A percentile compares a stretch with the other conserved stretches of the same genome.
Conservation (phyloP, 2,113 vertebrate species). For the Columba livia region DNA sequence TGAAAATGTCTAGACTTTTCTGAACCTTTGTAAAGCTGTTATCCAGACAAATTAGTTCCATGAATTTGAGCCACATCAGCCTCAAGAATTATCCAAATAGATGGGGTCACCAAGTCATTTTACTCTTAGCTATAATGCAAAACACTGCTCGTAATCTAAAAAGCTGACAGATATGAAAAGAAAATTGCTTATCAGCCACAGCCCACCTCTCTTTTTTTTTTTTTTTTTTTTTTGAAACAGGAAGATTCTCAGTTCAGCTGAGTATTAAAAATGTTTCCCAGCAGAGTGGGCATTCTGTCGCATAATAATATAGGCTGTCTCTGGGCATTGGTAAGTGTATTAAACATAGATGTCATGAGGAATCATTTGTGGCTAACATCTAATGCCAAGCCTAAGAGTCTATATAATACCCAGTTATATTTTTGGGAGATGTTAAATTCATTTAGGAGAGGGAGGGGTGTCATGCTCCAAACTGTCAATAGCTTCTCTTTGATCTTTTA, state of each 20-base stretch:
- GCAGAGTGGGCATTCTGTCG: not conserved
- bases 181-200: not conserved
- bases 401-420: not conserved
- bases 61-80: conserved; percentile 64
- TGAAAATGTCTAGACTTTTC: conserved; percentile 73
- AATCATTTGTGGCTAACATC: not conserved
- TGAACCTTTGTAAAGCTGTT: conserved; percentile 67
- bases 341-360: not conserved
- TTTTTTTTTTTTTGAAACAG: not conserved
- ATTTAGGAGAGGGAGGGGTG: not conserved
- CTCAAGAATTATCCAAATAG: conserved; percentile 66
- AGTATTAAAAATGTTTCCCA: not conserved
- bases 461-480: not conserved
- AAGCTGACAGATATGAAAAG: not conserved
- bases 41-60: conserved; percentile 78
- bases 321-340: not conserved
- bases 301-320: not conserved
- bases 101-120: conserved; percentile 47
- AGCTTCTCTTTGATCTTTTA: conserved; percentile 3
- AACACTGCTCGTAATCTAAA: not conserved
- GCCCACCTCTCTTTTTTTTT: not conserved
- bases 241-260: not conserved
- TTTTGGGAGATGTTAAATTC: not conserved
- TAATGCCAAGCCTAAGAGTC: not conserved
- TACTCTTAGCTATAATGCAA: conserved; percentile 29